Conservation (phyloP, 2,797 vertebrate species). For the Clarias fuscus region DNA sequence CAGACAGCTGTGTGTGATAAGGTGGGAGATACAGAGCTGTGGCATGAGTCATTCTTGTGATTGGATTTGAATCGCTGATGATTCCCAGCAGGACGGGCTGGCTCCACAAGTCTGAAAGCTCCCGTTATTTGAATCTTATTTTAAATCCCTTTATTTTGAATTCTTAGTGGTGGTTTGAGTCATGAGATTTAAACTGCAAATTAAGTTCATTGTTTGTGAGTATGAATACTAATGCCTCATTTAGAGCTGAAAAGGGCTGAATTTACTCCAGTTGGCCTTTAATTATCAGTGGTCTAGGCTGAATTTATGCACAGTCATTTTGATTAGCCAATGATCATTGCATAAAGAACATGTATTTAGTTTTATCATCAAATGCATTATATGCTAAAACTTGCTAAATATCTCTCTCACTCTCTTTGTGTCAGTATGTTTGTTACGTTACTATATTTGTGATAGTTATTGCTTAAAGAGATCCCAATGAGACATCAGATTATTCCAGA, state of each 20-base stretch:
- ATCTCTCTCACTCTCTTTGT: conserved; percentile 2
- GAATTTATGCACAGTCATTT: conserved; percentile 46
- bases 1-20: conserved; percentile 5
- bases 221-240: conserved; percentile 34
- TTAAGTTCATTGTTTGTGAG: conserved; percentile 30
- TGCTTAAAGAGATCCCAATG: conserved; percentile 15
- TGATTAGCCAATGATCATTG: conserved; percentile 15
- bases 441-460: conserved; percentile 19
- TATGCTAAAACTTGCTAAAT: conserved; percentile 14
- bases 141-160: conserved; percentile 16
- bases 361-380: conserved; percentile 14
- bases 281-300: conserved; percentile 42
- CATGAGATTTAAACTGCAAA: conserved; percentile 40
- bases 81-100: conserved; percentile 28
- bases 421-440: conserved; percentile 22
- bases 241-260: conserved; percentile 53
- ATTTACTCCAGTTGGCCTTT: conserved; percentile 47
- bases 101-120: conserved; percentile 20
- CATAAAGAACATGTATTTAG: conserved; percentile 12
- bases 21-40: background rate
- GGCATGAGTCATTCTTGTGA: conserved; percentile 26
- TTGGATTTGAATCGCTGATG: conserved; percentile 42
- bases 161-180: conserved; percentile 35
- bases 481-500: conserved; percentile 16
- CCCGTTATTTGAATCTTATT: conserved; percentile 41